Evolutionary conservation across 2,797 vertebrate species (phyloP).

Genomic region (Ibycter americanus): DNA sequence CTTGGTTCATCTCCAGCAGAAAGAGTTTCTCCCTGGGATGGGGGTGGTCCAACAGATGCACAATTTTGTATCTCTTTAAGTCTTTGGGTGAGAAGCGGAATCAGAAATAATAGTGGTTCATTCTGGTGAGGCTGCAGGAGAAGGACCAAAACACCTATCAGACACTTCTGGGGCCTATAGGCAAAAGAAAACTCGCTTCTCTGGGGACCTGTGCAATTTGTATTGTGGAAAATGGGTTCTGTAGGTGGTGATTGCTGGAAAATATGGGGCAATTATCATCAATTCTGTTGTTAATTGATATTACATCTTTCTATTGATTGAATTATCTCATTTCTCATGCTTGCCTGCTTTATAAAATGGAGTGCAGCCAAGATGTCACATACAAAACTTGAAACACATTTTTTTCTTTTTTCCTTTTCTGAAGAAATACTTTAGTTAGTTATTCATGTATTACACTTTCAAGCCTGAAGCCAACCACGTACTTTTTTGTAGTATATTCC

Average conservation of each 20-base stretch:
- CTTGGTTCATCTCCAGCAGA: not conserved
- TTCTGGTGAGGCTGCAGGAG: not conserved
- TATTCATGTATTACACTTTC: not conserved
- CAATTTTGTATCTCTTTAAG: not conserved
- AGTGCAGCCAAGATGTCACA: not conserved
- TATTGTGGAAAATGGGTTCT: not conserved
- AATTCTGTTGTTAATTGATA: not conserved
- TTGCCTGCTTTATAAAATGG: not conserved
- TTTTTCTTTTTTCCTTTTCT: not conserved
- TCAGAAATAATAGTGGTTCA: not conserved
- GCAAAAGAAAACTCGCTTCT: not conserved
- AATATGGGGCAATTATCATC: not conserved
- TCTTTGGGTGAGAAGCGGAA: not conserved
- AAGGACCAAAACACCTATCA: not conserved
- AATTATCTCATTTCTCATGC: not conserved
- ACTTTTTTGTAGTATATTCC: not conserved
- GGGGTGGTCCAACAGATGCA: not conserved
- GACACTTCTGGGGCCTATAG: not conserved
- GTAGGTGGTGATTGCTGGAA: not conserved
- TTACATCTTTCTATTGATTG: not conserved
- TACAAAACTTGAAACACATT: accelerated
- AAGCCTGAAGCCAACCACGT: not conserved
- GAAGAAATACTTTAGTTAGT: not conserved
- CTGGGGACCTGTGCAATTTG: not conserved
- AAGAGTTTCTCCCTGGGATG: not conserved